These are phyloP conservation scores for Sphaeridia pumilis DNA, from an alignment of 2,888 invertebrate genomes.

Conservation along the genomic window DNA sequence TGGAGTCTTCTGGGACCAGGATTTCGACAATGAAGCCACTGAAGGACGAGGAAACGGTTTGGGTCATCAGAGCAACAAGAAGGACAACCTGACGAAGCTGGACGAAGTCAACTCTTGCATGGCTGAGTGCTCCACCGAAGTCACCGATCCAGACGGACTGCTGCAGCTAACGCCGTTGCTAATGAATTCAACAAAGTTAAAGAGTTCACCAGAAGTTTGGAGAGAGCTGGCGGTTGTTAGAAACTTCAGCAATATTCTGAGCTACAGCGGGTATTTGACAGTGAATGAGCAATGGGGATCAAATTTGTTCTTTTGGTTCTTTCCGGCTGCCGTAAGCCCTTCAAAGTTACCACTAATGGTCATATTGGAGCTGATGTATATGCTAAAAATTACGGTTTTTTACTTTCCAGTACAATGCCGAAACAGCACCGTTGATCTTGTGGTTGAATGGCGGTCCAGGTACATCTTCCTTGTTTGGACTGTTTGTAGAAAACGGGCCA, in stretches of 20 bases:
- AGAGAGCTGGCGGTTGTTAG: slow-evolving; percentile 8
- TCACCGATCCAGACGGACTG: neutral
- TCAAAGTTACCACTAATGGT: neutral
- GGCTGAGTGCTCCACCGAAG: neutral
- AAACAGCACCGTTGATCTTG: slow-evolving; percentile 40
- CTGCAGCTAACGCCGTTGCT: slow-evolving; percentile 3
- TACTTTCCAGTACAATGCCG: slow-evolving; percentile 20
- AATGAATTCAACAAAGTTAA: neutral
- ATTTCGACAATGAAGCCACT: neutral
- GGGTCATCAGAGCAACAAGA: neutral
- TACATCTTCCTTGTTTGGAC: slow-evolving; percentile 46
- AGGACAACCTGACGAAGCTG: neutral
- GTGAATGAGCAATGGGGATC: slow-evolving; percentile 1
- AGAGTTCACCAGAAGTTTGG: slow-evolving; percentile 8
- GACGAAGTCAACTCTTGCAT: neutral
- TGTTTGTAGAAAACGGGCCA: slow-evolving; percentile 53
- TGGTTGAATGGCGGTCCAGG: slow-evolving; percentile 53
- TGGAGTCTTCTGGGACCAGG: neutral
- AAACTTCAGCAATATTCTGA: slow-evolving; percentile 2
- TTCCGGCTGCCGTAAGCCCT: neutral
- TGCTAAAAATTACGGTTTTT: too few species aligned
- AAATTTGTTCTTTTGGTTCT: slow-evolving; percentile 1
- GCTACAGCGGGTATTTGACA: neutral
- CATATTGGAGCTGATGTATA: neutral
- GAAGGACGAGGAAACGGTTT: neutral